Percentiles rank a stretch among this genome's conserved stretches.
phyloP scores from a whole-genome alignment of 2,113 vertebrate genomes.

The Rhombomys opimus region DNA sequence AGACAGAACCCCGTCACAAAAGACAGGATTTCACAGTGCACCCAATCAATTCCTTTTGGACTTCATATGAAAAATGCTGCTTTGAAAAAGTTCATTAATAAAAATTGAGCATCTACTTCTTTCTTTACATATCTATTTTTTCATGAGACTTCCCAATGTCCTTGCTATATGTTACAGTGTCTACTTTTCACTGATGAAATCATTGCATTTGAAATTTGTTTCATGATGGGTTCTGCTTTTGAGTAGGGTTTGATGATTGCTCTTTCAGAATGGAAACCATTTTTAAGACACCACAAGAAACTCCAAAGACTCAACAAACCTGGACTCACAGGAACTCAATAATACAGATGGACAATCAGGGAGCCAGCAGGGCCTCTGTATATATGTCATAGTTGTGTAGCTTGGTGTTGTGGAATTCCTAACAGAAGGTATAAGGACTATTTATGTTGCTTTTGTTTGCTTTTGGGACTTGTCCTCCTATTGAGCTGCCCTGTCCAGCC shows the following conservation, averaged over 20 bases:
- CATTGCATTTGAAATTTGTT: not conserved
- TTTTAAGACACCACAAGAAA: not conserved
- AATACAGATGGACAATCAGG: not conserved
- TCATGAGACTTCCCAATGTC: not conserved
- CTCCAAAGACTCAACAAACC: not conserved
- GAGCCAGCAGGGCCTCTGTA: not conserved
- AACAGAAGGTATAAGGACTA: not conserved
- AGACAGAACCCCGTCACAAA: not conserved
- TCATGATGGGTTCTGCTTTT: not conserved
- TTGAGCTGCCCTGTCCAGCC: not conserved
- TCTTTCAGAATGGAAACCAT: not conserved
- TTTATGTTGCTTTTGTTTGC: not conserved
- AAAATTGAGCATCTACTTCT: not conserved
- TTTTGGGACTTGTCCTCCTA: not conserved
- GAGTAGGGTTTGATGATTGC: not conserved
- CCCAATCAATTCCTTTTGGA: not conserved
- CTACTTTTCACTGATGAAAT: not conserved
- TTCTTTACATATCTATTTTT: not conserved
- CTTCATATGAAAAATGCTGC: not conserved
- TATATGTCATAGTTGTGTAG: not conserved
- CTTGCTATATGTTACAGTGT: no score
- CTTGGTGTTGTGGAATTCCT: not conserved
- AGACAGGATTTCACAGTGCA: not conserved
- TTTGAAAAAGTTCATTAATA: not conserved
- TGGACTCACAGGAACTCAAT: not conserved